These are phyloP conservation scores for Tragelaphus strepsiceros DNA, from an alignment of 2,113 vertebrate species.

Conservation along the genomic window DNA sequence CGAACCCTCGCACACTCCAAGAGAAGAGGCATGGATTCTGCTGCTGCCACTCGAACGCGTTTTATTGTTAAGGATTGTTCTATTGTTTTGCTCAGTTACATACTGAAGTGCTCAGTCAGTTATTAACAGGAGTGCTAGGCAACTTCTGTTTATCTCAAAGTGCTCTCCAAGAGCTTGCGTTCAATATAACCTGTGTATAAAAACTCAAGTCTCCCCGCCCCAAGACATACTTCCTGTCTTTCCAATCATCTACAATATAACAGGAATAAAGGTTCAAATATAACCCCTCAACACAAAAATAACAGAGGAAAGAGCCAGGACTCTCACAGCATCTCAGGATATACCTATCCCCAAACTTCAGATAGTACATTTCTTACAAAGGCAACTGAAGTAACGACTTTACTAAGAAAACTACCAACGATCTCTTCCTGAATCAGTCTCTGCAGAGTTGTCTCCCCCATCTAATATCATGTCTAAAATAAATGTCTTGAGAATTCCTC, in stretches of 20 bases:
- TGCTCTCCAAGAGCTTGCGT: neutral
- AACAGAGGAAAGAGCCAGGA: neutral
- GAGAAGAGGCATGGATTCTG: slow-evolving; percentile 97
- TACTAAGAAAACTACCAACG: neutral
- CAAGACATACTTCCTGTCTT: neutral
- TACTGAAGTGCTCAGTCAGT: neutral
- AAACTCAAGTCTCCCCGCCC: neutral
- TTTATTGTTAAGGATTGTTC: slow-evolving; percentile 79
- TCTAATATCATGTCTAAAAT: neutral
- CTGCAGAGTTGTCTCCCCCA: neutral
- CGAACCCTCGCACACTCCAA: slow-evolving; percentile 94
- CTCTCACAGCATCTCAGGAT: neutral
- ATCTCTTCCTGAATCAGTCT: neutral
- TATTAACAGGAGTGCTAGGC: neutral
- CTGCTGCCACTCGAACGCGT: slow-evolving; percentile 96
- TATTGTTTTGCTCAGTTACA: neutral
- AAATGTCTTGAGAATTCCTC: neutral
- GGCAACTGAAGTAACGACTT: neutral
- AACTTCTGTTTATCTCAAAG: neutral
- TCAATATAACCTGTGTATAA: neutral
- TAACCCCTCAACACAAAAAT: neutral
- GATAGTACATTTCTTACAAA: neutral
- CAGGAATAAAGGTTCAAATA: neutral
- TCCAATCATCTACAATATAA: neutral
- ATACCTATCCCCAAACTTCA: neutral